These are phyloP conservation scores for Triplophysa dalaica DNA, from an alignment of 2,113 vertebrate species.

Conservation along the genomic window DNA sequence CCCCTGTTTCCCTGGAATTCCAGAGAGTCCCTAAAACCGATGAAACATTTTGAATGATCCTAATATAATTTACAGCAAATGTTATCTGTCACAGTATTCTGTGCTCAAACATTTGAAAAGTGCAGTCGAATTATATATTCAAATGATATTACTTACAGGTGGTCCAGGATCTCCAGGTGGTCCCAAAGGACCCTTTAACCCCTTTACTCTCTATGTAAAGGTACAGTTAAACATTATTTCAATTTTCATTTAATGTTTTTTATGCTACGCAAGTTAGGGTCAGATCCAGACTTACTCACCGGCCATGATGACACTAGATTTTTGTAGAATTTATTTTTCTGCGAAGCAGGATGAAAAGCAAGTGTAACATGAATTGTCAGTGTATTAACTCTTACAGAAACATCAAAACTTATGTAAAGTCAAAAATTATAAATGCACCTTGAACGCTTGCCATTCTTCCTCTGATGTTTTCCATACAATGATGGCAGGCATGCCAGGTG, in stretches of 20 bases:
- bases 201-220: slow-evolving; percentile 66
- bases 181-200: slow-evolving; percentile 64
- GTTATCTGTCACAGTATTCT: not conserved
- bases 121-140: not conserved
- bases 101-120: no score
- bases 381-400: no score
- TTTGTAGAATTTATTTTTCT: slow-evolving; percentile 76
- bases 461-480: slow-evolving; percentile 72
- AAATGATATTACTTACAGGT: slow-evolving; percentile 58
- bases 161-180: slow-evolving; percentile 69
- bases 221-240: not conserved
- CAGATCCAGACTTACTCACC: slow-evolving; percentile 55
- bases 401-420: no score
- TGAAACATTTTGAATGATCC: not conserved
- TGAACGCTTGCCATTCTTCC: slow-evolving; percentile 75
- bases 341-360: slow-evolving; percentile 32
- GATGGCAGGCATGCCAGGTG: slow-evolving; percentile 72
- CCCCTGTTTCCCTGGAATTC: slow-evolving; percentile 71
- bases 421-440: slow-evolving; percentile 55
- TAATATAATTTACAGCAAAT: not conserved
- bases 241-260: not conserved
- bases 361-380: no score
- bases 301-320: slow-evolving; percentile 71
- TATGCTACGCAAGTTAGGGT: not conserved
- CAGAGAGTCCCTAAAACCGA: slow-evolving; percentile 67